phyloP scores from a whole-genome alignment of 2,888 invertebrate genomes.

The Lordiphosa andalusiaca region DNA sequence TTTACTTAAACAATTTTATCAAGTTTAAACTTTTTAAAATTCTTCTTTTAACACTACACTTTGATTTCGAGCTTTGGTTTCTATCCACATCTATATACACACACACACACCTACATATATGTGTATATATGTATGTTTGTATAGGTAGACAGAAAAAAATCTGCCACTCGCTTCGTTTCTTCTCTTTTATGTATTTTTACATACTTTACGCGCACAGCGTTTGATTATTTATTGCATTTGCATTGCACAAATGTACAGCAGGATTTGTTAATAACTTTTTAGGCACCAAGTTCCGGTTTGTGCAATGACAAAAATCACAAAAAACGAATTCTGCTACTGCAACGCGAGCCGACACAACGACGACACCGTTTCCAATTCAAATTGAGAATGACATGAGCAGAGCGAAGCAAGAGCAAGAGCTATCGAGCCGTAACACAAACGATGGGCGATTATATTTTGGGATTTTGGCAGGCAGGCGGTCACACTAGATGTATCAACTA shows the following conservation, averaged over 20 bases:
- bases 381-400: no score
- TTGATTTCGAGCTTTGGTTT: conserved; percentile 21
- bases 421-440: no score
- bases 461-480: no score
- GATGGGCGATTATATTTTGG: no score
- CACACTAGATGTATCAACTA: no score
- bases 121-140: conserved; percentile 50
- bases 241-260: conserved; percentile 50
- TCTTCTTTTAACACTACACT: conserved; percentile 31
- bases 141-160: conserved; percentile 70
- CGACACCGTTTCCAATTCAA: no score
- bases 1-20: conserved; percentile 7
- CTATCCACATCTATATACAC: conserved; percentile 39
- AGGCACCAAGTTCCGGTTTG: conserved; percentile 58
- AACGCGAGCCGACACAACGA: no score
- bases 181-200: conserved; percentile 36
- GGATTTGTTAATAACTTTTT: conserved; percentile 39
- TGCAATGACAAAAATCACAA: conserved; percentile 33
- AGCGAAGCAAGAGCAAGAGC: no score
- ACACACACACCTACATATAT: conserved; percentile 42
- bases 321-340: no score
- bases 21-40: neutral
- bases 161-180: conserved; percentile 67
- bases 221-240: conserved; percentile 38
- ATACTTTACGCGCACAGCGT: conserved; percentile 48